Base-by-base conservation (phyloP, 2,113 vertebrate genomes). In the Ameiurus melas region DNA sequence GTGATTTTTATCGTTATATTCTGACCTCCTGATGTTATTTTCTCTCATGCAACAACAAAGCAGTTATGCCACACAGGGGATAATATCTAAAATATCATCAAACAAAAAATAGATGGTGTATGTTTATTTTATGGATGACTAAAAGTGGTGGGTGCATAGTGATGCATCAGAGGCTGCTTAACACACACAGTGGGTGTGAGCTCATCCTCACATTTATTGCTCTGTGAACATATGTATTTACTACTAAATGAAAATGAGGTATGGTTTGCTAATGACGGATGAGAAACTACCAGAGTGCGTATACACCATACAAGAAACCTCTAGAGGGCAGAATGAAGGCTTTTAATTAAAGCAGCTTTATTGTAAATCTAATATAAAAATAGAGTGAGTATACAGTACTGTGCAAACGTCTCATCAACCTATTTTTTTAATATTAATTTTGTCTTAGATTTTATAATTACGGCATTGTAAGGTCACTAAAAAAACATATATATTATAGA, bases 201-300 rank as follows among this genome's bases (percentile, higher is more conserved):
- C 75, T 53, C 78, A 55, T 87, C 86, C 78, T 70, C 55, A 68
- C 86, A 71, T 87, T 82, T 71, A 70, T 70, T 39, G 62, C 78
- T 81, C 78, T 43, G 62, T 43, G 64, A 87, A 82, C 86, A 70
- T 81, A 87, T 81, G 82, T 87, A 87, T 87, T 87, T 87, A 82
- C 78, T 82, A 57, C n/a, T 66, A 57, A 81, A 27, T 47, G 55
- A 58, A 78, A 77, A 60, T 85, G 71, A 78, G 36, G 30, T 60
- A 80, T 30, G 78, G 6, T 53, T 71, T n/a, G 51, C 64, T 87
- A 87, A 87, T 82, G 33, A 87, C 39, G 64, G 30, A 27, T 36
- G 53, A 71, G 62, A 57, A 55, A n/a, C 47, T 82, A 80, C 43
- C 62, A 27, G 51, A 30, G 51, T 82, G 30, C 51, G 8, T 8